Conservation (phyloP, 2,797 vertebrate genomes). For the Acanthornis magna region DNA sequence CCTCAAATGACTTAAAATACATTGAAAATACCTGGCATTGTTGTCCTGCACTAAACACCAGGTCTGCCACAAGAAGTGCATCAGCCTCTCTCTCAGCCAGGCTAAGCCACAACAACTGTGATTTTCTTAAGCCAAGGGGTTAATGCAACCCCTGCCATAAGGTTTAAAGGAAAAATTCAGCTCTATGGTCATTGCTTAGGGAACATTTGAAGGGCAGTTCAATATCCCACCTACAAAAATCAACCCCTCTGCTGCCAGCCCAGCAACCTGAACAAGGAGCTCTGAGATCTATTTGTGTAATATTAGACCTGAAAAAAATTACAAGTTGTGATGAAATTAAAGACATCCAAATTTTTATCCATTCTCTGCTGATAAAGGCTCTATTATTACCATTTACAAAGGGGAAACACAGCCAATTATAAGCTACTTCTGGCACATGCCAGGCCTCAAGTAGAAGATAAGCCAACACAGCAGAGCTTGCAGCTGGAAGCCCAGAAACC, state of each 20-base stretch:
- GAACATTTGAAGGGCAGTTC: conserved; percentile 1
- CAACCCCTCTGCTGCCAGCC: not conserved
- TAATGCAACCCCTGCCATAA: not conserved
- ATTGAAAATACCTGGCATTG: conserved; percentile 15
- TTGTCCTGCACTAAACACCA: not conserved
- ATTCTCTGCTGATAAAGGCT: conserved; percentile 57
- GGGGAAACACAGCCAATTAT: conserved; percentile 66
- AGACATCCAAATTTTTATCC: conserved; percentile 56
- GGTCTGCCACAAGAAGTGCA: not conserved
- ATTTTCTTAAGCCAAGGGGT: not conserved
- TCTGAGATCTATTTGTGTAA: not conserved
- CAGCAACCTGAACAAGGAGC: not conserved
- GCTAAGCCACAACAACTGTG: not conserved
- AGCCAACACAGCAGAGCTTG: conserved; percentile 47
- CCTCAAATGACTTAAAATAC: conserved; percentile 41
- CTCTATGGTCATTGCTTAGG: not conserved
- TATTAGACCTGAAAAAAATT: conserved; percentile 25
- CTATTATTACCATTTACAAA: conserved; percentile 54
- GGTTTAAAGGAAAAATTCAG: conserved; percentile 3
- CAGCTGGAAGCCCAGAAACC: conserved; percentile 61
- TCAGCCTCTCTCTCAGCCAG: not conserved
- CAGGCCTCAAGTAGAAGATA: conserved; percentile 54
- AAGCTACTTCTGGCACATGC: conserved; percentile 61
- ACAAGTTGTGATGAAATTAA: conserved; percentile 57
- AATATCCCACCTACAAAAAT: not conserved